Evolutionary conservation across 1,140 invertebrate genomes (phyloP).

Genomic region (Hypothenemus hampei): DNA sequence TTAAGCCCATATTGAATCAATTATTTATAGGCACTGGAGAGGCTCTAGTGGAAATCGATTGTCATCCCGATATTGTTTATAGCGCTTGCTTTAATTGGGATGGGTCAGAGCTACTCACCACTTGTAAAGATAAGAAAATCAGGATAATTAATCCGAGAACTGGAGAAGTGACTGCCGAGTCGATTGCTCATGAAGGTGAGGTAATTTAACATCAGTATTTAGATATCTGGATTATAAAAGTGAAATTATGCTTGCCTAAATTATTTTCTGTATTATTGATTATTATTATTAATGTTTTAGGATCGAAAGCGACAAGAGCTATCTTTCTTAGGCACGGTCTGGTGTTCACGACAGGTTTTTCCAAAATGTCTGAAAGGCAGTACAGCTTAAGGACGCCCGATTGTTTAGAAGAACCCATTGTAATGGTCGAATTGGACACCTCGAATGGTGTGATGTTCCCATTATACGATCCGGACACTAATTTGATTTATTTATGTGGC

Average conservation of each 20-base stretch:
- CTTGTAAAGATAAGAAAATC: slow-evolving; percentile 98
- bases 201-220: background rate
- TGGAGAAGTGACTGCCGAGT: slow-evolving; percentile 83
- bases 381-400: slow-evolving; percentile 89
- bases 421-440: slow-evolving; percentile 93
- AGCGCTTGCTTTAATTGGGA: slow-evolving; percentile 97
- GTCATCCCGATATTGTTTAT: slow-evolving; percentile 94
- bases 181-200: slow-evolving; percentile 90
- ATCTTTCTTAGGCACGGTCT: slow-evolving; percentile 86
- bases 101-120: slow-evolving; percentile 90
- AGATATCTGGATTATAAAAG: background rate
- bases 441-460: slow-evolving; percentile 98
- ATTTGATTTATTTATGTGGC: slow-evolving; percentile 92
- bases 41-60: slow-evolving; percentile 84
- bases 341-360: slow-evolving; percentile 96
- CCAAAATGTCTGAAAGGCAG: slow-evolving; percentile 92
- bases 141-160: slow-evolving; percentile 89
- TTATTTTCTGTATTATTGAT: too few relatives aligned
- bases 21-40: slow-evolving; percentile 86
- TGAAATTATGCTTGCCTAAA: too few relatives aligned
- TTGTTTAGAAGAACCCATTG: slow-evolving; percentile 84
- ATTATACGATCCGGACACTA: slow-evolving; percentile 95
- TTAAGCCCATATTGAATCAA: background rate
- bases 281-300: slow-evolving; percentile 25
- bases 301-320: slow-evolving; percentile 87